Percentiles rank a stretch among this genome's conserved stretches.
Conservation (phyloP, 1,140 invertebrate genomes). For the Cepaea nemoralis region DNA sequence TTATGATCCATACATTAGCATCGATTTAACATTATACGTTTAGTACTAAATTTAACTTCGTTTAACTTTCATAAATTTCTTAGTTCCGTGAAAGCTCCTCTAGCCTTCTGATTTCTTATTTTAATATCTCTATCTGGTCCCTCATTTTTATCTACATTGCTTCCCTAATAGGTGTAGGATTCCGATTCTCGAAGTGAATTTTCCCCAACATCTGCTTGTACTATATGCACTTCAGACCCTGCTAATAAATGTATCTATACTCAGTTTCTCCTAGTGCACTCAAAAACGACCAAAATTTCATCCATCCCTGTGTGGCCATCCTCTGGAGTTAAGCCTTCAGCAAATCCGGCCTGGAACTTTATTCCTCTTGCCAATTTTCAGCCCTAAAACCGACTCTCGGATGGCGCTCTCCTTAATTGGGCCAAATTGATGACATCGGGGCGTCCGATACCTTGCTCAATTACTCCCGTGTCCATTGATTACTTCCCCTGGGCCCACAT, state of each 20-base stretch:
- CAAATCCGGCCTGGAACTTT: constrained; percentile 34
- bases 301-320: neutral
- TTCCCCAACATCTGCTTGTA: too few species aligned
- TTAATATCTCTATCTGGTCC: too few species aligned
- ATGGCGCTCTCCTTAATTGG: constrained; percentile 36
- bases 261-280: neutral
- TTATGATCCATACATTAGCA: too few species aligned
- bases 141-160: too few species aligned
- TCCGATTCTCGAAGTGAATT: too few species aligned
- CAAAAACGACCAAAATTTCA: constrained; percentile 1
- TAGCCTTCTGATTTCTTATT: too few species aligned
- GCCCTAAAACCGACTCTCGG: constrained; percentile 27
- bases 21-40: too few species aligned
- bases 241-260: neutral
- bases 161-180: too few species aligned
- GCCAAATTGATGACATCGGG: constrained; percentile 39
- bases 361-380: constrained; percentile 38
- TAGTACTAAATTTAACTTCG: too few species aligned
- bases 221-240: too few species aligned
- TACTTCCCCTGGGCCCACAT: constrained; percentile 38
- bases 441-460: constrained; percentile 35
- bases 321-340: constrained; percentile 12
- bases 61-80: too few species aligned
- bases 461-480: constrained; percentile 34
- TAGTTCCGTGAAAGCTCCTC: too few species aligned